phyloP scores from a whole-genome alignment of 2,797 vertebrate species.

The Merluccius polli region DNA sequence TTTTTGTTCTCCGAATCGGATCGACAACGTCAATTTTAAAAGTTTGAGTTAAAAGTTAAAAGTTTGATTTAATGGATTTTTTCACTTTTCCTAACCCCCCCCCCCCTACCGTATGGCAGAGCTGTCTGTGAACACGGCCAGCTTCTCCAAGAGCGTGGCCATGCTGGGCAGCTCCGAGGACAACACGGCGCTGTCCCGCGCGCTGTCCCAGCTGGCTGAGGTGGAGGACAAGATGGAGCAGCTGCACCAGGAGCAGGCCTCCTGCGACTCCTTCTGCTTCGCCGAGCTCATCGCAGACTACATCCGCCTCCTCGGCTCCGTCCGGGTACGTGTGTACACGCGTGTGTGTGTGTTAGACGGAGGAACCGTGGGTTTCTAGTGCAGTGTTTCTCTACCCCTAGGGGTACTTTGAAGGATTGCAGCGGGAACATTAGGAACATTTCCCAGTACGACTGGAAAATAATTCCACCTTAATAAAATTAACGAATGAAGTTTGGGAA shows the following conservation, averaged over 20 bases:
- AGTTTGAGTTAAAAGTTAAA: too few relatives aligned
- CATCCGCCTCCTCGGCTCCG: conserved; percentile 88
- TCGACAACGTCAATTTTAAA: too few relatives aligned
- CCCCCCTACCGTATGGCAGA: conserved; percentile 48
- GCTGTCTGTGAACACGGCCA: conserved; percentile 85
- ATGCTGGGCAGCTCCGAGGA: conserved; percentile 98
- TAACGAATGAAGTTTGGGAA: too few relatives aligned
- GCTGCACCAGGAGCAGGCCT: conserved; percentile 92
- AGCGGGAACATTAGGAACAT: too few relatives aligned
- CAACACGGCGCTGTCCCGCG: conserved; percentile 93
- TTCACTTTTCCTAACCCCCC: background rate
- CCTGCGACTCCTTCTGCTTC: conserved; percentile 87
- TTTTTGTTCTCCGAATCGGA: too few relatives aligned
- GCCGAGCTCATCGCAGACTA: conserved; percentile 93
- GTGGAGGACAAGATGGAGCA: conserved; percentile 98
- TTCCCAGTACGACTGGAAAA: too few relatives aligned
- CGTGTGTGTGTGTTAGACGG: conserved; percentile 57
- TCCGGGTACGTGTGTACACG: conserved; percentile 73
- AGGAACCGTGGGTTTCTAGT: background rate
- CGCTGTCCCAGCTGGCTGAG: conserved; percentile 94
- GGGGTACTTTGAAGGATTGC: too few relatives aligned
- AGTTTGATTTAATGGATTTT: too few relatives aligned
- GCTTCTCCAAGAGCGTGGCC: conserved; percentile 93
- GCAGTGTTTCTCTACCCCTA: too few relatives aligned
- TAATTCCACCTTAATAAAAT: too few relatives aligned